Conservation (phyloP, 2,888 invertebrate species). For the Ennomos quercinarius region DNA sequence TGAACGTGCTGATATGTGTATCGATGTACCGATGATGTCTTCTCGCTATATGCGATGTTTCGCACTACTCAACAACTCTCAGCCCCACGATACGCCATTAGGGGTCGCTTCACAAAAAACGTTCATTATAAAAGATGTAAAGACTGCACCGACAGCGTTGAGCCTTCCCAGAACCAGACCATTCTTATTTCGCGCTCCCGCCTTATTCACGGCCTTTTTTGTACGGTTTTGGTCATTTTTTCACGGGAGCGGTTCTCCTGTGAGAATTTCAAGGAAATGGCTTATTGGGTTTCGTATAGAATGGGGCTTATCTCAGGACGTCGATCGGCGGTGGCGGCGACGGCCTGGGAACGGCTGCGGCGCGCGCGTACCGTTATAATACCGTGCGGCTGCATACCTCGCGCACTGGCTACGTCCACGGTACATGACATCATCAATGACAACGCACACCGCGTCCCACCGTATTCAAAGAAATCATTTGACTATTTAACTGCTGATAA, state of each 20-base stretch:
- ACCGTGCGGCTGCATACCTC: slow-evolving; percentile 38
- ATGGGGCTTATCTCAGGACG: slow-evolving; percentile 73
- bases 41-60: slow-evolving; percentile 40
- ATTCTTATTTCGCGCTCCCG: slow-evolving; percentile 84
- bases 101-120: slow-evolving; percentile 78
- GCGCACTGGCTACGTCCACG: slow-evolving; percentile 43
- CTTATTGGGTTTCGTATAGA: slow-evolving; percentile 82
- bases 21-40: slow-evolving; percentile 25
- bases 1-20: slow-evolving; percentile 28
- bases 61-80: slow-evolving; percentile 61
- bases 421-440: slow-evolving; percentile 57
- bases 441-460: slow-evolving; percentile 47
- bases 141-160: slow-evolving; percentile 82
- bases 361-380: slow-evolving; percentile 63
- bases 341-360: slow-evolving; percentile 66
- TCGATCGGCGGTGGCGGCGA: slow-evolving; percentile 60
- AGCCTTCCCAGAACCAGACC: slow-evolving; percentile 81
- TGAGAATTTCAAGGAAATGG: slow-evolving; percentile 82
- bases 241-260: slow-evolving; percentile 77
- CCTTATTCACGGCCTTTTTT: slow-evolving; percentile 80
- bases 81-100: slow-evolving; percentile 78
- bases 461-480: slow-evolving; percentile 46
- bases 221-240: slow-evolving; percentile 74
- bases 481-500: slow-evolving; percentile 42
- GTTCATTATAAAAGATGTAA: slow-evolving; percentile 82